Percentiles rank a stretch among this genome's conserved stretches.
Conservation (phyloP, 2,797 vertebrate genomes). For the Phyllotis vaccarum region DNA sequence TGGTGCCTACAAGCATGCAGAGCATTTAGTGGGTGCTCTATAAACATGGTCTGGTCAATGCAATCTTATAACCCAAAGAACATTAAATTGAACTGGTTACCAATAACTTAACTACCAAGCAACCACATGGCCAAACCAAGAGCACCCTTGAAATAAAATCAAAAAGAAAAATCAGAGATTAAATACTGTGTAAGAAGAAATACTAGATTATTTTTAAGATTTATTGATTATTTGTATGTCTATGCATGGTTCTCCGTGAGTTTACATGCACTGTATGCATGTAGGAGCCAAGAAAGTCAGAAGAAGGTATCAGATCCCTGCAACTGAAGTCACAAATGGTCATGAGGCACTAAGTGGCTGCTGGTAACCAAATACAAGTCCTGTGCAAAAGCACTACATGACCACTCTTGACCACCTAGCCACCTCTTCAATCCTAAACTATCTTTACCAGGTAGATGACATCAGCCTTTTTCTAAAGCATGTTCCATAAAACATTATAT, state of each 20-base stretch:
- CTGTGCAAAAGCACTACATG: neutral
- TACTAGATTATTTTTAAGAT: neutral
- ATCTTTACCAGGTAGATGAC: constrained; percentile 64
- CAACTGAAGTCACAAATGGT: neutral
- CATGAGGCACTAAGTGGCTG: neutral
- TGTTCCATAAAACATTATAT: neutral
- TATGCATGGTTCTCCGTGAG: neutral
- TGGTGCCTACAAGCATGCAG: neutral
- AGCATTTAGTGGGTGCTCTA: neutral
- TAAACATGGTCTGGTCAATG: neutral
- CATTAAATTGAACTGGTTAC: neutral
- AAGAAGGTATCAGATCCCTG: neutral
- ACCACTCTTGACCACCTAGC: neutral
- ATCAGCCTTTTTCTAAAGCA: constrained; percentile 47
- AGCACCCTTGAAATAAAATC: constrained; percentile 46
- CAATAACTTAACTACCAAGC: constrained; percentile 24
- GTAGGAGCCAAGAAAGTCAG: neutral
- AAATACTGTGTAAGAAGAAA: neutral
- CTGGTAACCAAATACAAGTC: neutral
- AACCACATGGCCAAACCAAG: constrained; percentile 23
- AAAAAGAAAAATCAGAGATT: constrained; percentile 42
- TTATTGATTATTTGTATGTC: neutral
- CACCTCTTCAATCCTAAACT: neutral
- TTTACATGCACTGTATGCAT: neutral
- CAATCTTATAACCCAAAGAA: constrained; percentile 36